Percentiles rank a stretch among this genome's conserved stretches.
Evolutionary conservation across 2,888 invertebrate genomes (phyloP).

Genomic region (Aphodius granarius): DNA sequence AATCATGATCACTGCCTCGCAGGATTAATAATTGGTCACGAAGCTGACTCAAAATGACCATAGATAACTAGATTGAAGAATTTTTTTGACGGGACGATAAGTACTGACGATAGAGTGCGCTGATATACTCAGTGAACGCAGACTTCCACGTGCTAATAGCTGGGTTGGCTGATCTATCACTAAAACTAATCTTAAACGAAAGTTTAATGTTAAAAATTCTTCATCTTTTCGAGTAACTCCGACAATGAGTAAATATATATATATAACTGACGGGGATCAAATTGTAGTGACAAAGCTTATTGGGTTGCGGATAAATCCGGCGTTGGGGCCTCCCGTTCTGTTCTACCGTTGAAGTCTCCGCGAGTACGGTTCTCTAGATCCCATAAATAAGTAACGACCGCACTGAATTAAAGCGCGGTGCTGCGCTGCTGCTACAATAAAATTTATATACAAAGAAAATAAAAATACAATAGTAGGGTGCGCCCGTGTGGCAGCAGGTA

Average conservation of each 20-base stretch:
- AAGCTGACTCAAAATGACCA: constrained; percentile 9
- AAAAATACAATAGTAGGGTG: constrained; percentile 30
- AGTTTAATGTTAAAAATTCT: not conserved
- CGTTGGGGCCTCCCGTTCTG: not conserved
- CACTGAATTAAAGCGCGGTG: constrained; percentile 19
- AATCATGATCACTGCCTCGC: not conserved
- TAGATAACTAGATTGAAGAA: constrained; percentile 3
- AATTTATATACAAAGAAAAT: constrained; percentile 29
- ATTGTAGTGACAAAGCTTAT: not conserved
- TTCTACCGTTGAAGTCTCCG: not conserved
- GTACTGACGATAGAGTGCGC: constrained; percentile 6
- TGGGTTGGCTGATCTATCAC: not conserved
- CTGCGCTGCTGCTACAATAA: constrained; percentile 16
- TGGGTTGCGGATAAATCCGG: not conserved
- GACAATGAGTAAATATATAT: too few species aligned
- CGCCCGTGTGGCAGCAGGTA: constrained; percentile 16
- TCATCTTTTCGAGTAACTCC: too few species aligned
- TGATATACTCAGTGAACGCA: not conserved
- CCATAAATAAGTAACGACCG: constrained; percentile 16
- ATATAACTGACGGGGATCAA: not conserved
- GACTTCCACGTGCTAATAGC: not conserved
- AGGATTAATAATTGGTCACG: constrained; percentile 29
- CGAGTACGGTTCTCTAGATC: not conserved
- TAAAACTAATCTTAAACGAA: not conserved
- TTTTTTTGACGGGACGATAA: constrained; percentile 7